phyloP scores from a whole-genome alignment of 2,888 invertebrate species.

The Ernsta delagoae region DNA sequence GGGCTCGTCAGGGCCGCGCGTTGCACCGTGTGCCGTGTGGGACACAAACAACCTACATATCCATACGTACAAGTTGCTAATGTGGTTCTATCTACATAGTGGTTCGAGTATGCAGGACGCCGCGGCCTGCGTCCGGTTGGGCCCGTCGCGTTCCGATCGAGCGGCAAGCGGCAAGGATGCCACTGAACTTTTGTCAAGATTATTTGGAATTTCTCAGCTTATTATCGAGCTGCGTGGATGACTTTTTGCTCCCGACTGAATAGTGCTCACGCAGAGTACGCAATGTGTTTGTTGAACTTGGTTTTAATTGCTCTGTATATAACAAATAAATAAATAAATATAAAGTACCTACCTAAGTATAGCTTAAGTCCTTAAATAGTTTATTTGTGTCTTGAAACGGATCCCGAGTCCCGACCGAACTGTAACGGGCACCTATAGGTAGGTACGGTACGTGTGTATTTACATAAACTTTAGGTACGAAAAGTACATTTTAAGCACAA shows the following conservation, averaged over 20 bases:
- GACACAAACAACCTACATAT: constrained; percentile 77
- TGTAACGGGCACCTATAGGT: too few species aligned
- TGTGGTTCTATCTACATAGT: constrained; percentile 62
- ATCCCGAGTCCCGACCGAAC: too few species aligned
- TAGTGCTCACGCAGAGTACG: neutral
- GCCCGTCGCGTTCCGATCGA: constrained; percentile 60
- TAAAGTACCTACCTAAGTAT: too few species aligned
- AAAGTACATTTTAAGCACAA: too few species aligned
- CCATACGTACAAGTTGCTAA: constrained; percentile 55
- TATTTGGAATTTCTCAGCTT: constrained; percentile 22
- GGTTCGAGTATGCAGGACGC: constrained; percentile 75
- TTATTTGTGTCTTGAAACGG: too few species aligned
- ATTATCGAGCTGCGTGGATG: neutral
- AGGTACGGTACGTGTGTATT: too few species aligned
- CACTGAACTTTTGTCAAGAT: constrained; percentile 61
- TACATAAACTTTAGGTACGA: too few species aligned
- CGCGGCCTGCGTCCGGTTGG: constrained; percentile 70
- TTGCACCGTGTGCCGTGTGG: constrained; percentile 63
- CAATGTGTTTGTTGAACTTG: neutral
- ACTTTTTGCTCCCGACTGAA: neutral
- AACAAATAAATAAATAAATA: too few species aligned
- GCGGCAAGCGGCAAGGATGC: constrained; percentile 53
- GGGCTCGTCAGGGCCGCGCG: constrained; percentile 75
- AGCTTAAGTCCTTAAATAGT: too few species aligned
- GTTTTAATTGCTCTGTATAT: neutral